Base-by-base conservation (phyloP, 1,140 invertebrate genomes). In the Plodia interpunctella region DNA sequence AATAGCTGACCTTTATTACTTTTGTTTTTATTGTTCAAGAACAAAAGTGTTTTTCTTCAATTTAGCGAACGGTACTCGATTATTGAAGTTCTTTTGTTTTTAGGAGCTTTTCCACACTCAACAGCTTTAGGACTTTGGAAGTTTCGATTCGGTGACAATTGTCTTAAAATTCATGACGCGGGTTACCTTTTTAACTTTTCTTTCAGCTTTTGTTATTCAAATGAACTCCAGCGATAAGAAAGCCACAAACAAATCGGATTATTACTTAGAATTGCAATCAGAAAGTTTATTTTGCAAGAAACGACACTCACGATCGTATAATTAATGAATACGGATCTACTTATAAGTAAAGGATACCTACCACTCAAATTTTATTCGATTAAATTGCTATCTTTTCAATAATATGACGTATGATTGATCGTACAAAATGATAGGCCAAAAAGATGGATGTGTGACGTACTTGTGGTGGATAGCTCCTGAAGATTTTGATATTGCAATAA, bases 161-260 rank as follows among this genome's bases (percentile, higher is more conserved):
- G 15, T 44, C 5, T 44, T 15, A 52, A 30, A 15, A 44, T 44
- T 44, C 38, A 10, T 6, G n/a, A 44, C 38, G 10, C 38, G 38
- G 15, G 38, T 15, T 15, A 44, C 38, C 38, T 44, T 44, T 44
- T 44, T 10, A 44, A 44, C 13, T 15, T 44, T 44, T 44, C 38
- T 44, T 44, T 44, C 10, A 44, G 38, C 38, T 44, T 44, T 44
- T 44, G 13, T 5, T 44, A 44, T 44, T 44, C 38, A 44, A 44
- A 44, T 44, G 1, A 44, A 44, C 8, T 44, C 10, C 38, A 15
- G 2, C 10, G 38, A 50, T 49, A 49, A 15, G 21, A 44, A 56
- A 56, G 54, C 56, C 18, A 15, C 20, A 15, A 55, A 51, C 15
- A 19, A 15, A n/a, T 60, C 52, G 38, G 15, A n/a, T 44, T 44